Evolutionary conservation across 2,797 vertebrate species (phyloP).

Genomic region (Semotilus atromaculatus): DNA sequence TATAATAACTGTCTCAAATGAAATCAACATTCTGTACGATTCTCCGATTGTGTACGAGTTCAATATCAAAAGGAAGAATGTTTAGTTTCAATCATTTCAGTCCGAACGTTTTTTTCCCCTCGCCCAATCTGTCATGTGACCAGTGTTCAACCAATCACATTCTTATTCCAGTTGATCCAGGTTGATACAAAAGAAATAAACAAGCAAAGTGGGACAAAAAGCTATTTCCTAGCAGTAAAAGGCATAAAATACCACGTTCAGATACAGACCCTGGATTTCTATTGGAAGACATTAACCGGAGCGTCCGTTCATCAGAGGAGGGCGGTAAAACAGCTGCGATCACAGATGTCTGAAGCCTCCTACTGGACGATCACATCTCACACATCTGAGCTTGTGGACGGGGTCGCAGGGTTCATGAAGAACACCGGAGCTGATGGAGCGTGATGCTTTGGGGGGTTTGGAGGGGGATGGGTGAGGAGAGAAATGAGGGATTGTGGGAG

Average conservation of each 20-base stretch:
- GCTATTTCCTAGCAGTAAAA: constrained; percentile 21
- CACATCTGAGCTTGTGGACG: neutral
- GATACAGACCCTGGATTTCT: constrained; percentile 34
- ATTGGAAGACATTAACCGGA: constrained; percentile 60
- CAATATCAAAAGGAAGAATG: constrained; percentile 37
- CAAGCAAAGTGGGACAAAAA: constrained; percentile 8
- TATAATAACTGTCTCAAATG: constrained; percentile 32
- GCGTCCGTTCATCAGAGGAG: neutral
- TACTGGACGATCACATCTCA: neutral
- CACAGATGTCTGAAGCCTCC: neutral
- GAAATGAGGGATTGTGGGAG: constrained; percentile 17
- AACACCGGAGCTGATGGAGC: constrained; percentile 16
- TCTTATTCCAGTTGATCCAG: constrained; percentile 72
- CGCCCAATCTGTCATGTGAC: neutral
- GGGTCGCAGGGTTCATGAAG: constrained; percentile 6
- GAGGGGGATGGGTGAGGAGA: constrained; percentile 5
- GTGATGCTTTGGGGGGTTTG: neutral
- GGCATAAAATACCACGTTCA: constrained; percentile 20
- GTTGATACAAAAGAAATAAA: constrained; percentile 21
- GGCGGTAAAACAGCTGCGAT: neutral
- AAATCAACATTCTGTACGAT: constrained; percentile 16
- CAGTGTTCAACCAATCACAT: constrained; percentile 3
- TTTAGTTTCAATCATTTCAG: constrained; percentile 14
- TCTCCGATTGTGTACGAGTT: neutral
- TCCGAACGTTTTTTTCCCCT: neutral